Conservation (phyloP, 2,888 invertebrate genomes). For the Eupithecia centaureata region DNA sequence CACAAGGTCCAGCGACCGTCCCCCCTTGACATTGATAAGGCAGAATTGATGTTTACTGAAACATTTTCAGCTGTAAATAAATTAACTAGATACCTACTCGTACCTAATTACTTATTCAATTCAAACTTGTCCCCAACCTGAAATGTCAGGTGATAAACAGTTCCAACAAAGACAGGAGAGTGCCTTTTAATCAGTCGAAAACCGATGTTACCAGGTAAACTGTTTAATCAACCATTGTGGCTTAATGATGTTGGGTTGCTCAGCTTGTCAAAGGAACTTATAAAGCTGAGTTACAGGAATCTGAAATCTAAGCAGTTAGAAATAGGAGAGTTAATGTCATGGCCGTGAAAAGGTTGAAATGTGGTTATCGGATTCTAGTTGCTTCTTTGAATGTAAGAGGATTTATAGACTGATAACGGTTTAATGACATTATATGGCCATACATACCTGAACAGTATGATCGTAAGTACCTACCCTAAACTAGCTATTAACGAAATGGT, state of each 20-base stretch:
- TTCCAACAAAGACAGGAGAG: slow-evolving; percentile 16
- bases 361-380: not conserved
- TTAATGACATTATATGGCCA: not conserved
- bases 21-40: too few relatives aligned
- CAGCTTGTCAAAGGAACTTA: not conserved
- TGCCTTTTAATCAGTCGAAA: slow-evolving; percentile 15
- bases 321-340: not conserved
- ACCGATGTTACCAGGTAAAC: slow-evolving; percentile 22
- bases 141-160: slow-evolving; percentile 13
- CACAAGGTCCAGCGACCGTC: too few relatives aligned
- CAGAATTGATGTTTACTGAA: too few relatives aligned
- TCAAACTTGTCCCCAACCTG: not conserved
- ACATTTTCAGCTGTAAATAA: too few relatives aligned
- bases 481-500: not conserved
- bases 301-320: not conserved
- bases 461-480: not conserved
- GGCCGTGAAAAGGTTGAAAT: not conserved
- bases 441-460: too few relatives aligned
- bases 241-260: slow-evolving; percentile 17
- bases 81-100: too few relatives aligned
- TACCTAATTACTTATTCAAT: not conserved
- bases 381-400: not conserved
- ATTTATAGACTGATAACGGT: not conserved
- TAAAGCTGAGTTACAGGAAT: not conserved
- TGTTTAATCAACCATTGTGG: slow-evolving; percentile 19